Evolutionary conservation across 2,888 invertebrate species (phyloP), one percentile per base, ranked within the genome.

Genomic region (Volucella bombylans): DNA sequence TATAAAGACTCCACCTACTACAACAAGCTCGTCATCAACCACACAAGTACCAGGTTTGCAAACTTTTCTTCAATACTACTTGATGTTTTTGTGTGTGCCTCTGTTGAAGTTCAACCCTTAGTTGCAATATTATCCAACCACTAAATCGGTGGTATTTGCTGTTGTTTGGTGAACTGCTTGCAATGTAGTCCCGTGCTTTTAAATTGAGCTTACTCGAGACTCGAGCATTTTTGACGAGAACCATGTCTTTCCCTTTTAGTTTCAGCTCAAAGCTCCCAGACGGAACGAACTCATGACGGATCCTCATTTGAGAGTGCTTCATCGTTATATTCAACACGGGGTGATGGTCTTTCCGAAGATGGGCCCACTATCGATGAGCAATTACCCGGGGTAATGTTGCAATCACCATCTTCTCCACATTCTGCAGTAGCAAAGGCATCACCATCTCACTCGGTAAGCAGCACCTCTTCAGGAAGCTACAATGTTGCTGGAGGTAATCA

Each of bases 271-370:
- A 92, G 90, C 69, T 92, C 92, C 0, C 92, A 91, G 91, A 93
- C 93, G 87, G 94, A 93, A 86, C 89, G 90, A 69, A 94, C 93
- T 3, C 94, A 94, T 89, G 96, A 96, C 82, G 96, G 96, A 38
- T 96, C 96, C 87, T 96, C 96, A n/a, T 96, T 97, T 91, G 97
- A 97, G 91, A 96, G 96, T 90, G 96, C 96, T 85, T 96, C 96
- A 76, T 96, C 96, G 52, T 93, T 96, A 79, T 96, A 96, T 91
- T 96, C 96, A 87, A 95, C 96, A 47, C 94, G 95, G 86, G 95
- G 95, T 86, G 96, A 96, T 90, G 94, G 94, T 85, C 86, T 90
- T 4, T 92, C 93, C 52, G 95, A 95, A 89, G 95, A 95, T 88
- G 93, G 94, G 90, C 92, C 95, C 59, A 93, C 94, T 54, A 93